Conservation (phyloP, 2,797 vertebrate species). For the Taenioides sp. region DNA sequence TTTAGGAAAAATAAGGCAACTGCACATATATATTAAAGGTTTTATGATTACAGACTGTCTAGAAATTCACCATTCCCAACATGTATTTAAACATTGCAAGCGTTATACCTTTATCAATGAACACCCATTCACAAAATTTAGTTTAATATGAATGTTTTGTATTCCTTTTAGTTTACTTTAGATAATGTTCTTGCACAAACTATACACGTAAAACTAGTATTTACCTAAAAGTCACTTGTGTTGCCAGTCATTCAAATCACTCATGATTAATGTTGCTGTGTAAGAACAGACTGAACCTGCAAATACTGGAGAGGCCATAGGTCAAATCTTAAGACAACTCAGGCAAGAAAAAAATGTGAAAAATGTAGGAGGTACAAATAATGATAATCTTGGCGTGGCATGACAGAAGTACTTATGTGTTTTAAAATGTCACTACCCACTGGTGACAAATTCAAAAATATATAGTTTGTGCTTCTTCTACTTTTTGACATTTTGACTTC, state of each 20-base stretch:
- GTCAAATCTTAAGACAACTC: not conserved
- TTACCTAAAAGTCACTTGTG: not conserved
- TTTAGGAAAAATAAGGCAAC: not conserved
- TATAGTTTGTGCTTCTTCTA: not conserved
- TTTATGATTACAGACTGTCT: no score
- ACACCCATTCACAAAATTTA: not conserved
- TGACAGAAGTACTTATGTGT: no score
- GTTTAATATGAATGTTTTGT: not conserved
- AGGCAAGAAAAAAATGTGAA: not conserved
- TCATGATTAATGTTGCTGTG: not conserved
- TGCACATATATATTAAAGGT: no score
- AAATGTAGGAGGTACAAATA: not conserved
- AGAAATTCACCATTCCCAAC: not conserved
- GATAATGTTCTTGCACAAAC: not conserved
- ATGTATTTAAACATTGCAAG: not conserved
- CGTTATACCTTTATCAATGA: not conserved
- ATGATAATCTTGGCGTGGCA: not conserved
- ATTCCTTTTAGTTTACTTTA: not conserved
- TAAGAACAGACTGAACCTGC: not conserved
- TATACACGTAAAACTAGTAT: not conserved
- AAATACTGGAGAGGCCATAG: not conserved
- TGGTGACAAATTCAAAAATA: not conserved
- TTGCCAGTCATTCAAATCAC: not conserved
- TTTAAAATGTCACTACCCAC: not conserved
- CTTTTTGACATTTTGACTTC: not conserved